Evolutionary conservation across 2,797 vertebrate species (phyloP).

Genomic region (Cuculus canorus): DNA sequence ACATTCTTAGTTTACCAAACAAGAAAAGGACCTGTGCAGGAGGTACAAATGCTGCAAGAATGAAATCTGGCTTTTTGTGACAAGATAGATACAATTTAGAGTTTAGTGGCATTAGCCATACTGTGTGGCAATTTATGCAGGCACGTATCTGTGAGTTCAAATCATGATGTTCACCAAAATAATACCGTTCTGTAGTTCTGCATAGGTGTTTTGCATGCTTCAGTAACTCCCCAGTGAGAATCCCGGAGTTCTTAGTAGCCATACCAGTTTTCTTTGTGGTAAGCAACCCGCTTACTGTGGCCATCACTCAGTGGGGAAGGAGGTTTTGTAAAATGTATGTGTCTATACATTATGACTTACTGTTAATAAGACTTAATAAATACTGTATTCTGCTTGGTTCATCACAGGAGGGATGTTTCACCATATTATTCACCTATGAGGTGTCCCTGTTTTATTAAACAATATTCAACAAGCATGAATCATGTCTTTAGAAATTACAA

Average conservation of each 20-base stretch:
- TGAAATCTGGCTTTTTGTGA: accelerated
- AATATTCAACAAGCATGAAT: background rate
- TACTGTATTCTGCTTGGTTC: background rate
- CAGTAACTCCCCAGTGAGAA: background rate
- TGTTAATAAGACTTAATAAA: background rate
- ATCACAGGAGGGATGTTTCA: background rate
- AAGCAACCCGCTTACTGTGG: accelerated
- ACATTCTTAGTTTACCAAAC: background rate
- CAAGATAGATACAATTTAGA: background rate
- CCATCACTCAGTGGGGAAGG: background rate
- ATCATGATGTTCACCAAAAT: background rate
- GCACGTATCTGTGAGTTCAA: accelerated
- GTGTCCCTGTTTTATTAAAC: background rate
- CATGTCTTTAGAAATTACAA: background rate
- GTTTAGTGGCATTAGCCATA: background rate
- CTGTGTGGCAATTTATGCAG: background rate
- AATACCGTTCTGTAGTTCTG: background rate
- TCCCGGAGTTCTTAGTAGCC: background rate
- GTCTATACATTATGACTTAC: background rate
- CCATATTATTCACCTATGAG: background rate
- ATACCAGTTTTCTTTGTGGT: background rate
- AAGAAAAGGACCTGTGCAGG: background rate
- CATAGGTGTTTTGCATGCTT: background rate
- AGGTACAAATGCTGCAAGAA: background rate
- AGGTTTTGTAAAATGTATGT: background rate